Percentiles rank a stretch among this genome's conserved stretches.
phyloP scores from a whole-genome alignment of 1,140 invertebrate species.

The Brachionus asplanchnoidis region DNA sequence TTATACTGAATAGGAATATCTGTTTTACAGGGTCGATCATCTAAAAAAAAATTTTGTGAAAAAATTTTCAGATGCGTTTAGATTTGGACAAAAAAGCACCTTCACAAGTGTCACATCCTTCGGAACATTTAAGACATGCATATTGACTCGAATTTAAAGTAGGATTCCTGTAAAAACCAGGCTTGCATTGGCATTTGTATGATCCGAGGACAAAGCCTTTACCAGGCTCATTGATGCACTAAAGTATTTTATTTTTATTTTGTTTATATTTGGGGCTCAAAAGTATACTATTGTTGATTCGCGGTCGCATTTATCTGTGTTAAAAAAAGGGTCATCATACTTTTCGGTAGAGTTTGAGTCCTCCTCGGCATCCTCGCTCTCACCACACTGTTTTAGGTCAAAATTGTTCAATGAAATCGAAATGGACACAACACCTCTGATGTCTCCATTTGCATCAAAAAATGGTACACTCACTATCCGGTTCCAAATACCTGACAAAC shows the following conservation, averaged over 20 bases:
- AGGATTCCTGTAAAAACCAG: background rate
- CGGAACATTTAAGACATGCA: constrained; percentile 6
- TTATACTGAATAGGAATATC: constrained; percentile 14
- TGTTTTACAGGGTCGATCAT: constrained; percentile 30
- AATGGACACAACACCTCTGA: constrained; percentile 11
- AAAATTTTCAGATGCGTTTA: background rate
- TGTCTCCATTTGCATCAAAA: constrained; percentile 3
- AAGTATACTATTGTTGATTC: constrained; percentile 7
- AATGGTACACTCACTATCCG: constrained; percentile 29
- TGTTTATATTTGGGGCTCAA: background rate
- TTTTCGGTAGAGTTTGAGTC: background rate
- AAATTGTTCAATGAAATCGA: constrained; percentile 30
- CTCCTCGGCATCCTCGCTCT: background rate
- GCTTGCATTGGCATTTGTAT: constrained; percentile 11
- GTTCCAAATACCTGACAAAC: constrained; percentile 4
- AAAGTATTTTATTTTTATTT: background rate
- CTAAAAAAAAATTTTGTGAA: background rate
- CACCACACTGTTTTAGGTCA: constrained; percentile 31
- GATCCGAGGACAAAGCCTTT: background rate
- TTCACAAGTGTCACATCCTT: constrained; percentile 26
- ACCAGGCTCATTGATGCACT: background rate
- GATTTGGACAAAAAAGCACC: background rate
- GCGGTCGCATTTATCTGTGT: constrained; percentile 38
- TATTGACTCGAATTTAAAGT: background rate
- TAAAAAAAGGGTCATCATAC: constrained; percentile 6